Evolutionary conservation across 2,888 invertebrate genomes (phyloP).

Genomic region (Ethmia dodecea): DNA sequence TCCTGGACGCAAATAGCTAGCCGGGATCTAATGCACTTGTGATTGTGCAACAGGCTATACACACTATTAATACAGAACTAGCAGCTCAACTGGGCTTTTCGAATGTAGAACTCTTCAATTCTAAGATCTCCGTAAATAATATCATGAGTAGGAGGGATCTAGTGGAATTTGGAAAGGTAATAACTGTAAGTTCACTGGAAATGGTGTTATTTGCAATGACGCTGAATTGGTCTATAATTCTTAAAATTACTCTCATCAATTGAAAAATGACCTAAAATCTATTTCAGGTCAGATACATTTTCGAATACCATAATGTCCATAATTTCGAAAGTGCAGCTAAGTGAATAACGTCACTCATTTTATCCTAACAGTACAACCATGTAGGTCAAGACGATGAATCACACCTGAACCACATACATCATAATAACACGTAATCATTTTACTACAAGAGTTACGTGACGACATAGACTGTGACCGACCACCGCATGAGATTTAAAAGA

Average conservation of each 20-base stretch:
- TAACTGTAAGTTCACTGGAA: too few relatives aligned
- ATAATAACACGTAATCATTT: conserved; percentile 34
- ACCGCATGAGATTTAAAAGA: too few relatives aligned
- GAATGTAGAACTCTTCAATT: too few relatives aligned
- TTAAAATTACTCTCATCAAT: neutral
- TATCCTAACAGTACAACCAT: conserved; percentile 47
- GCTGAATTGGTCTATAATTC: neutral
- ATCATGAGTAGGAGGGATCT: too few relatives aligned
- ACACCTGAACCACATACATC: conserved; percentile 39
- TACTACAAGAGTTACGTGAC: conserved; percentile 46
- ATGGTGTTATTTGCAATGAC: neutral
- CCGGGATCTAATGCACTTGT: conserved; percentile 38
- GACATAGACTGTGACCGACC: too few relatives aligned
- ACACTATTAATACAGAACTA: conserved; percentile 11
- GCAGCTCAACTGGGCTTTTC: conserved; percentile 8
- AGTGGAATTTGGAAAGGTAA: too few relatives aligned
- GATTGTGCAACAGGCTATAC: conserved; percentile 32
- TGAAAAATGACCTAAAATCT: neutral
- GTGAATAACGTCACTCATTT: conserved; percentile 20
- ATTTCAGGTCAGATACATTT: neutral
- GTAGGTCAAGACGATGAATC: conserved; percentile 58
- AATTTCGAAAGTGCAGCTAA: conserved; percentile 21
- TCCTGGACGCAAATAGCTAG: conserved; percentile 53
- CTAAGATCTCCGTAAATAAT: too few relatives aligned
- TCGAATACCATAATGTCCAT: conserved; percentile 8